Evolutionary conservation across 2,888 invertebrate genomes (phyloP), one percentile per base, ranked within the genome.

Genomic region (Flexamia atlantica): DNA sequence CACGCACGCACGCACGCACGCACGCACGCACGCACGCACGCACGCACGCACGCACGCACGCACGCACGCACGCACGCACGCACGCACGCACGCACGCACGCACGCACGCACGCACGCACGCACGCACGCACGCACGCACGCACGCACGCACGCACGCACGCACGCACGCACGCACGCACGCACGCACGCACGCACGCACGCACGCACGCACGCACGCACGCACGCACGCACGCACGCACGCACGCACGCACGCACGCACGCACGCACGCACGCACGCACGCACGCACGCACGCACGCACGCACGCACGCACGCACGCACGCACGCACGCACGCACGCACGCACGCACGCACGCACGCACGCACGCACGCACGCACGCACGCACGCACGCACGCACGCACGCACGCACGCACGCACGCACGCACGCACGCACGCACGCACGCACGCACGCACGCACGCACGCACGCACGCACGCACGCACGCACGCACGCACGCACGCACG

Each of bases 391-490:
- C 46, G 10, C 46, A 46, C 46, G 46, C 46, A 46, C 46, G 46
- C 46, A 46, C 46, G 46, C 46, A 46, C 46, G 46, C 46, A 46
- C 46, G 46, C 46, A 46, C 46, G 46, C 46, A 46, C 46, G 46
- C 46, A 46, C 46, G 46, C 46, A 46, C 46, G 46, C 46, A 14
- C 46, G 14, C 46, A 46, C n/a, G n/a, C n/a, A n/a, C n/a, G n/a
- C n/a, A n/a, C n/a, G n/a, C n/a, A n/a, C n/a, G n/a, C n/a, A n/a
- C n/a, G n/a, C n/a, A n/a, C n/a, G n/a, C n/a, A n/a, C n/a, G n/a
- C n/a, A n/a, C n/a, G n/a, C n/a, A n/a, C n/a, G n/a, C n/a, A n/a
- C 60, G 20, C 60, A 60, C 60, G 20, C 60, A 60, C 60, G 20
- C 60, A 60, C 60, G 20, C 60, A 60, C n/a, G n/a, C n/a, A n/a